Evolutionary conservation across 2,113 vertebrate genomes (phyloP).

Genomic region (Isurus oxyrinchus): DNA sequence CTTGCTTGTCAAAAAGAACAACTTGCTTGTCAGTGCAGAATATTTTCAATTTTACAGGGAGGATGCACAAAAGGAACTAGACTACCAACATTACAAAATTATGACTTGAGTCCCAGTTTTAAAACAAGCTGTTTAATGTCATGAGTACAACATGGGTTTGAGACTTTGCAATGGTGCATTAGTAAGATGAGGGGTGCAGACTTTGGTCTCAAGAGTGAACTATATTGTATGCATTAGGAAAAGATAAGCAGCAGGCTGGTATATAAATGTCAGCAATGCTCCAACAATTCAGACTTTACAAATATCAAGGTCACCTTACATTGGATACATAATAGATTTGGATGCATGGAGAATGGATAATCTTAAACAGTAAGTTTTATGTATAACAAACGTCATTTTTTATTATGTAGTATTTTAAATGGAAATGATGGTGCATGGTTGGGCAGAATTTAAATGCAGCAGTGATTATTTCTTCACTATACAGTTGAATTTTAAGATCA

Average conservation of each 20-base stretch:
- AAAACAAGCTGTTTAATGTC: not conserved
- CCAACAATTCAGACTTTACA: slow-evolving; percentile 30
- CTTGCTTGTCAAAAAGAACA: not conserved
- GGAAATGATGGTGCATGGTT: slow-evolving; percentile 27
- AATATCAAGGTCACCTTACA: slow-evolving; percentile 37
- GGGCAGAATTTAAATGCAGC: slow-evolving; percentile 31
- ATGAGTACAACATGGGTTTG: not conserved
- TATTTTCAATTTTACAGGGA: not conserved
- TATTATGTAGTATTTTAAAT: slow-evolving; percentile 36
- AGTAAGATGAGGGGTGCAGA: not conserved
- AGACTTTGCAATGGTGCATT: slow-evolving; percentile 5
- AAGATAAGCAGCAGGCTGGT: slow-evolving; percentile 31
- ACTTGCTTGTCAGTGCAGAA: not conserved
- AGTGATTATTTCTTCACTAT: slow-evolving; percentile 18
- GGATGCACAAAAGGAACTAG: not conserved
- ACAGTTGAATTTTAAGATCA: slow-evolving; percentile 25
- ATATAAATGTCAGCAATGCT: slow-evolving; percentile 32
- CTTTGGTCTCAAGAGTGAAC: not conserved
- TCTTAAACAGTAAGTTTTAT: slow-evolving; percentile 36
- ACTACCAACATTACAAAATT: not conserved
- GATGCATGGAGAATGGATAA: slow-evolving; percentile 36
- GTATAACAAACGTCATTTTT: slow-evolving; percentile 36
- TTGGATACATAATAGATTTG: slow-evolving; percentile 34
- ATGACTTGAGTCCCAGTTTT: not conserved
- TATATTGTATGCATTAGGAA: slow-evolving; percentile 3